Conservation (phyloP, 1,140 invertebrate species). For the Choristoneura fumiferana region DNA sequence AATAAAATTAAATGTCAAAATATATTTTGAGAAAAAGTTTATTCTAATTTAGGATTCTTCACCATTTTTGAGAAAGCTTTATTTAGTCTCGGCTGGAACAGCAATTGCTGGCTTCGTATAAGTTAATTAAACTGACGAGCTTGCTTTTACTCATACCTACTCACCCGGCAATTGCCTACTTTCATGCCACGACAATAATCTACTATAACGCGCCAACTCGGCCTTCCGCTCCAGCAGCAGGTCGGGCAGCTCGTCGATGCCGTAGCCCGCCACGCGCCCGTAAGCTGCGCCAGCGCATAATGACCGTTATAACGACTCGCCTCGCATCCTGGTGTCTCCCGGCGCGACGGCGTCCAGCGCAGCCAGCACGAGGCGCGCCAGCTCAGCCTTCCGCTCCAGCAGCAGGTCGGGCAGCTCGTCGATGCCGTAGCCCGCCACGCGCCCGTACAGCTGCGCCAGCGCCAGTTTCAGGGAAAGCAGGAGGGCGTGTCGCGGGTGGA, state of each 20-base stretch:
- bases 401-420: constrained; percentile 85
- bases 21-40: too few species aligned
- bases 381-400: constrained; percentile 86
- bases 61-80: too few species aligned
- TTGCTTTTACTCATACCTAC: too few species aligned
- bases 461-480: constrained; percentile 82
- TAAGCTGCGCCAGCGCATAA: constrained; percentile 80
- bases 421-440: constrained; percentile 83
- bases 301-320: constrained; percentile 47
- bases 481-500: constrained; percentile 87
- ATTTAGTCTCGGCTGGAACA: too few species aligned
- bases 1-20: too few species aligned
- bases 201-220: constrained; percentile 85
- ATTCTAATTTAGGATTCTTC: too few species aligned
- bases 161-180: too few species aligned
- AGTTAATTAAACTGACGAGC: too few species aligned
- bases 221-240: constrained; percentile 86
- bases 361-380: constrained; percentile 83
- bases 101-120: too few species aligned
- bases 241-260: constrained; percentile 84
- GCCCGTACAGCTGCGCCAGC: constrained; percentile 87
- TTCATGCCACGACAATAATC: too few species aligned
- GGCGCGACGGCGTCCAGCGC: constrained; percentile 87
- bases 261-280: constrained; percentile 85
- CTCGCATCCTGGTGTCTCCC: constrained; percentile 86